Base-by-base conservation (phyloP, 2,113 vertebrate species). In the Vanacampus margaritifer region DNA sequence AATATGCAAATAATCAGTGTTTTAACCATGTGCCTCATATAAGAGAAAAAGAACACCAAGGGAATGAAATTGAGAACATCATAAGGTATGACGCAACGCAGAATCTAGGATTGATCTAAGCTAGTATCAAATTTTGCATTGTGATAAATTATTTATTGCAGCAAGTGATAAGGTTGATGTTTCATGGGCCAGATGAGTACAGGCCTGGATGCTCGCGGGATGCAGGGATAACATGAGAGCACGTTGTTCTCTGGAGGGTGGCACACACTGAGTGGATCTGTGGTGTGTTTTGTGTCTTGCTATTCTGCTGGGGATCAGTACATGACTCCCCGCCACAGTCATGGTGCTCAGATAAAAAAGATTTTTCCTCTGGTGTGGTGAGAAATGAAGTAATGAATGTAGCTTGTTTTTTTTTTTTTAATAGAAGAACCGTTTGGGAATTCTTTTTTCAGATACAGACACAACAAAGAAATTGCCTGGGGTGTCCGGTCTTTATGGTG, bases 201-300 rank as follows among this genome's bases (percentile, higher is more conserved):
- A 74, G 73, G 73, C 68, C 81, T 85, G 80, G 73, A 86, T 84
- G 84, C 86, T 89, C 78, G 26, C 79, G 81, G 85, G 73, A 81
- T 84, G 83, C 82, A 87, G 68, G 78, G 79, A 87, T 82, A 89
- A 91, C 88, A 88, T 84, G 76, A 90, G 84, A 88, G 89, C 86
- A 89, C 87, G 79, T 71, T 72, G 79, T 66, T 74, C 87, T 84
- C 84, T 71, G 28, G 87, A 92, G 86, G 79, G n/a, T 51, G 56
- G 53, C 65, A 71, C 78, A 62, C 74, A 63, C 46, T 64, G 81
- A 59, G 67, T 75, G 83, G 76, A 78, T 84, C 76, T 79, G 69
- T 35, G 64, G 67, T 72, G 80, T 87, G 82, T 81, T 91, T 79
- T 80, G 63, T 79, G 70, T 56, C 66, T 85, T 32, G 62, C 56